phyloP scores from a whole-genome alignment of 2,888 invertebrate genomes.

The Parthenolecanium corni region DNA sequence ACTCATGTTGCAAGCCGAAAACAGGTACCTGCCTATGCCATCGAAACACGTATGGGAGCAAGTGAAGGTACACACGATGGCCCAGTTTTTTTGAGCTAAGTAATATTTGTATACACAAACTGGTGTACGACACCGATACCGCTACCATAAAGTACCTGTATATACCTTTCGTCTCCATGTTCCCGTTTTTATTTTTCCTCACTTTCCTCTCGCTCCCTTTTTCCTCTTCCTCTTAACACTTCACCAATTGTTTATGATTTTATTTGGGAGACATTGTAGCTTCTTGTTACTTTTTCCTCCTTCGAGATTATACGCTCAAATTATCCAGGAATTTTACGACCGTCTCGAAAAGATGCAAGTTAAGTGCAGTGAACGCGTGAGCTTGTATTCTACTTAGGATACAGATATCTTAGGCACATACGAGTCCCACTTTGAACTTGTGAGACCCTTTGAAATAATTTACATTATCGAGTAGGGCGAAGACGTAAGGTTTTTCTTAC shows the following conservation, averaged over 20 bases:
- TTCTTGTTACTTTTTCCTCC: constrained; percentile 8
- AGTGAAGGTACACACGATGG: constrained; percentile 26
- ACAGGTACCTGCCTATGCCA: constrained; percentile 10
- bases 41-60: constrained; percentile 21
- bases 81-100: constrained; percentile 24
- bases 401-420: no score
- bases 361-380: no score
- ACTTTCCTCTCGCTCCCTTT: not conserved
- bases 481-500: no score
- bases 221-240: not conserved
- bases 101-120: constrained; percentile 27
- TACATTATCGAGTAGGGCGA: no score
- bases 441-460: no score
- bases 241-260: constrained; percentile 20
- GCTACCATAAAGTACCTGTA: constrained; percentile 23
- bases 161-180: constrained; percentile 19
- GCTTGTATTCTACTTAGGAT: no score
- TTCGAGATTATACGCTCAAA: not conserved
- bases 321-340: not conserved
- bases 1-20: not conserved
- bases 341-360: no score
- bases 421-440: no score
- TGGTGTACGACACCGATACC: constrained; percentile 27
- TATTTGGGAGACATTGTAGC: constrained; percentile 9
- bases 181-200: constrained; percentile 16